Conservation (phyloP, 2,888 invertebrate genomes). For the Nesidiocoris tenuis region DNA sequence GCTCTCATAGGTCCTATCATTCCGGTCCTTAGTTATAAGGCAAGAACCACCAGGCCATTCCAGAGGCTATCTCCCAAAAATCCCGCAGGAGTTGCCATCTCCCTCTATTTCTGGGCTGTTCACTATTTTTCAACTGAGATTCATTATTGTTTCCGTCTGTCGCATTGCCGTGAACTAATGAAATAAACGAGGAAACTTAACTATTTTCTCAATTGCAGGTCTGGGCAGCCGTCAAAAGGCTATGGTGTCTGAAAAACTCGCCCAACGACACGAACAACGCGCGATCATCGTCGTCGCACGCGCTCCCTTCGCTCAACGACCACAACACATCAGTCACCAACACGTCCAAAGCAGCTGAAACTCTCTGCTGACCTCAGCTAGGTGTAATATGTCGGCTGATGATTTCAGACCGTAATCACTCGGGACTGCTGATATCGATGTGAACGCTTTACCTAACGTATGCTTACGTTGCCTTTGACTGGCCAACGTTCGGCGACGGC, state of each 20-base stretch:
- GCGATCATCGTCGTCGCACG: conserved; percentile 73
- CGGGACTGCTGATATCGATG: not conserved
- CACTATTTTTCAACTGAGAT: no score
- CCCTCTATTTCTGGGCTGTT: no score
- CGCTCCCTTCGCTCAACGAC: conserved; percentile 77
- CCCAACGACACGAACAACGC: conserved; percentile 58
- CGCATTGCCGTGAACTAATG: no score
- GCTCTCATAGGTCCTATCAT: no score
- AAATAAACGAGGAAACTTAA: no score
- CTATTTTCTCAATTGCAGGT: no score
- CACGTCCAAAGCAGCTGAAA: conserved; percentile 50
- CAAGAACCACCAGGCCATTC: no score
- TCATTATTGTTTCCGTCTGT: no score
- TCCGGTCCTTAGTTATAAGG: no score
- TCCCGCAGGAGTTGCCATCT: no score
- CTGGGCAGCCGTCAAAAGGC: conserved; percentile 66
- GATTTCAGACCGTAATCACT: not conserved
- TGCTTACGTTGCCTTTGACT: not conserved
- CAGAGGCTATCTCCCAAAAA: no score
- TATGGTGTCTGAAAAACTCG: conserved; percentile 63
- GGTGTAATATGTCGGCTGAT: not conserved
- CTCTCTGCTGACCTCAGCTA: conserved; percentile 49
- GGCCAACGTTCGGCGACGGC: no score
- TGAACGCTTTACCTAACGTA: not conserved
- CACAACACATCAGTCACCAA: conserved; percentile 51